Evolutionary conservation across 1,140 invertebrate species (phyloP).

Genomic region (Panulirus ornatus): DNA sequence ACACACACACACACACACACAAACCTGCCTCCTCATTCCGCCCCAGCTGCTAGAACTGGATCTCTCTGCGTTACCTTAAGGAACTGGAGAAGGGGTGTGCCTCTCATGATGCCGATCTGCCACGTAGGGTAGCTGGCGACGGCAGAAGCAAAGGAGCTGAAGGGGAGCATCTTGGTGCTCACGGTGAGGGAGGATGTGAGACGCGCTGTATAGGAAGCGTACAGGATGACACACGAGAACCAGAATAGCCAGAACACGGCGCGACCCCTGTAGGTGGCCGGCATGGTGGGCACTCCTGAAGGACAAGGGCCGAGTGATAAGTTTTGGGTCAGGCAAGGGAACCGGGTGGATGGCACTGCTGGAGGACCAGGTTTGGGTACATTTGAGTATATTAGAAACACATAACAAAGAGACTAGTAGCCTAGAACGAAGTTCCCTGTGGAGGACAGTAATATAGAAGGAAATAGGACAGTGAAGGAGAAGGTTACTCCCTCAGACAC

Average conservation of each 20-base stretch:
- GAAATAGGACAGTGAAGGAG: too few relatives aligned
- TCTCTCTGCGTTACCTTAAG: conserved; percentile 5
- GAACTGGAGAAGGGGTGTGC: conserved; percentile 29
- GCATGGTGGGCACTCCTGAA: conserved; percentile 20
- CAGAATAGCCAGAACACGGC: conserved; percentile 33
- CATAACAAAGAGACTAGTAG: too few relatives aligned
- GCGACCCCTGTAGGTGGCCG: neutral
- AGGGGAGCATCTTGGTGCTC: conserved; percentile 31
- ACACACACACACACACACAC: too few relatives aligned
- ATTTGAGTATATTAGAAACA: neutral
- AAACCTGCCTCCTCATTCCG: too few relatives aligned
- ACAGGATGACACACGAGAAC: conserved; percentile 36
- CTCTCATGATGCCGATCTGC: conserved; percentile 52
- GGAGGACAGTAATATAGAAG: neutral
- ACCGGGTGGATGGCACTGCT: neutral
- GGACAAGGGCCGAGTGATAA: neutral
- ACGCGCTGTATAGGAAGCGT: conserved; percentile 37
- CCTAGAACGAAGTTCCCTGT: neutral
- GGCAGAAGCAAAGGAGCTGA: conserved; percentile 21
- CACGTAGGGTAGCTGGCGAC: conserved; percentile 29
- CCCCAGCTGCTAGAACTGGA: too few relatives aligned
- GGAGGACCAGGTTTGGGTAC: too few relatives aligned
- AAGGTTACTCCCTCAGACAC: too few relatives aligned
- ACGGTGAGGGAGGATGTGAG: conserved; percentile 56
- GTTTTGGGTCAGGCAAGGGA: neutral